Conservation (phyloP, 2,113 vertebrate species). For the Acrocephalus arundinaceus region DNA sequence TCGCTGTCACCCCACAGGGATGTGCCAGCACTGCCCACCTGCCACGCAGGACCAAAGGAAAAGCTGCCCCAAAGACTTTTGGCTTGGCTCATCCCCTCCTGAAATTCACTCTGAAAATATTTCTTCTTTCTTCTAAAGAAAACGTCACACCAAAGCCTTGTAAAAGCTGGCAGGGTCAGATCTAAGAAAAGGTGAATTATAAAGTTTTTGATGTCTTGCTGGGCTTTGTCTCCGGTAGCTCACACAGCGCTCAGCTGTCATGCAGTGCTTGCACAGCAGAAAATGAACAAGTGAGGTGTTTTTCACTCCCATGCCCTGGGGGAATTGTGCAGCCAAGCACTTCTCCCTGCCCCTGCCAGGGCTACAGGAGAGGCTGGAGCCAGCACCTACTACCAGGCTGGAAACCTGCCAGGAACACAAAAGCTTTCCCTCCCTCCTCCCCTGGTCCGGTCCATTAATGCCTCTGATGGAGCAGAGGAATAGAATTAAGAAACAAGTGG, state of each 20-base stretch:
- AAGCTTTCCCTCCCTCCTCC: not conserved
- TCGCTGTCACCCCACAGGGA: not conserved
- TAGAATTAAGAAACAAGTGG: conserved; percentile 58
- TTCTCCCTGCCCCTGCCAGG: conserved; percentile 9
- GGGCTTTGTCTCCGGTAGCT: not conserved
- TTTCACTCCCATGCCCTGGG: not conserved
- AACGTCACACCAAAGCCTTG: not conserved
- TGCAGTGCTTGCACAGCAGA: not conserved
- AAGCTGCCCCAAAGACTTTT: not conserved
- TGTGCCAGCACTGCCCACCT: not conserved
- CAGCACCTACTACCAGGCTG: conserved; percentile 25
- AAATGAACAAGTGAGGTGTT: not conserved
- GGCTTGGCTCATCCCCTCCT: not conserved
- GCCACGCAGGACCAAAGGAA: not conserved
- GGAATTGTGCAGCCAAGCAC: not conserved
- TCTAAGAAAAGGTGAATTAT: not conserved
- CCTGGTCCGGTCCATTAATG: not conserved
- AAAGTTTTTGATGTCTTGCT: not conserved
- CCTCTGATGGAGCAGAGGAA: conserved; percentile 24
- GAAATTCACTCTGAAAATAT: not conserved
- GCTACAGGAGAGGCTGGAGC: not conserved
- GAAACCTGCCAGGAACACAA: not conserved
- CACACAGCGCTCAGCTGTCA: not conserved
- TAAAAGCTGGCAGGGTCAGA: not conserved
- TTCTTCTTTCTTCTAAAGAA: not conserved